Base-by-base conservation (phyloP, 2,888 invertebrate genomes). In the Monoplex corrugatus region DNA sequence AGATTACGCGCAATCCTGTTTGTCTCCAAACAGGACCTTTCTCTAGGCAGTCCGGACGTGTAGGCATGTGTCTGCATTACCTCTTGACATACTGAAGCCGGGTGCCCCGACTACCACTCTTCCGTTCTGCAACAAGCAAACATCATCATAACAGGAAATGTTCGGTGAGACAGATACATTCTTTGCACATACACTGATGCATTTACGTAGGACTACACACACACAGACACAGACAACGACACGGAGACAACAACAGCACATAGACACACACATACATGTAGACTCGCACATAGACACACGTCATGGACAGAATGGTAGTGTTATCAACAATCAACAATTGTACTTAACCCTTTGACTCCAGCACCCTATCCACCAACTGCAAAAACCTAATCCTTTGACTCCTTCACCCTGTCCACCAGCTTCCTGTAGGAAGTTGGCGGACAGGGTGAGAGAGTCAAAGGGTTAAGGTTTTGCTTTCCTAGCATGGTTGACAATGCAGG, bases 261-360 rank as follows among this genome's bases (percentile, higher is more conserved):
- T 50, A 75, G 35, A 75, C 35, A 75, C 75, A 75, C 35, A 75
- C 75, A 75, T n/a, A 75, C 75, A 75, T n/a, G 35, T 35, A 75
- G 10, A 75, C 75, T 35, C 35, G 35, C 75, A 75, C 35, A 75
- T 35, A 75, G 10, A 75, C 75, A 75, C 35, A 75, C 75, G 28
- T n/a, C 19, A 68, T 28, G 28, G n/a, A 68, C 19, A 68, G 28
- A 68, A 5, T 5, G 68, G 28, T 68, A 68, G 19, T 19, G 13
- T 19, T 50, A 13, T 10, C 50, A 50, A 13, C 50, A 10, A 50
- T 50, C 50, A 50, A 50, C 50, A 10, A 50, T 50, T 50, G 50
- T 19, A 50, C 19, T 19, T 19, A 50, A 19, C 50, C 50, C 50
- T 19, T 50, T 50, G 50, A 10, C 10, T 50, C 50, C 19, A 50